Evolutionary conservation across 1,140 invertebrate species (phyloP).

Genomic region (Atta colombica): DNA sequence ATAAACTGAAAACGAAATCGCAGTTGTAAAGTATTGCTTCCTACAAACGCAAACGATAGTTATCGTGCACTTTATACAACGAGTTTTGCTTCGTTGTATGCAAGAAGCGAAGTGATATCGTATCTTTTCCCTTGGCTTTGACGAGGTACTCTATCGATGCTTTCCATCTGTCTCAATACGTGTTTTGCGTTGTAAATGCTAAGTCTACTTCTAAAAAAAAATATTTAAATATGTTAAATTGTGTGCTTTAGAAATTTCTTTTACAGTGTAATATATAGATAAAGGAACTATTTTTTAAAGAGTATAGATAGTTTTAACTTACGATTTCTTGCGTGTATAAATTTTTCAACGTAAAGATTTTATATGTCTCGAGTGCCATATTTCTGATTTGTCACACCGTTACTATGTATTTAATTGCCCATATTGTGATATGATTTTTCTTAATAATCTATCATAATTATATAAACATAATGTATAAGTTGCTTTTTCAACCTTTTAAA

Average conservation of each 20-base stretch:
- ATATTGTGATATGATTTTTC: constrained; percentile 31
- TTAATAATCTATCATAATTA: constrained; percentile 64
- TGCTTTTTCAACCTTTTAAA: constrained; percentile 57
- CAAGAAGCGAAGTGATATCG: constrained; percentile 37
- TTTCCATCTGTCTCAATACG: constrained; percentile 37
- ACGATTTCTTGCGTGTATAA: too few relatives aligned
- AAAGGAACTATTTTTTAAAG: too few relatives aligned
- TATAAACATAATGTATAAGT: constrained; percentile 49
- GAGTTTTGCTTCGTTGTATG: constrained; percentile 49
- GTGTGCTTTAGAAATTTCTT: background rate
- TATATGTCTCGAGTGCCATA: background rate
- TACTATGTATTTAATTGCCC: background rate
- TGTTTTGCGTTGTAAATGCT: constrained; percentile 8
- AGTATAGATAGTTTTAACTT: too few relatives aligned
- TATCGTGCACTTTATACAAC: constrained; percentile 64
- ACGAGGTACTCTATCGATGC: constrained; percentile 43
- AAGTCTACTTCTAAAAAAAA: background rate
- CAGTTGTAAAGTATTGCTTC: constrained; percentile 15
- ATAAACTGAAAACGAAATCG: constrained; percentile 39
- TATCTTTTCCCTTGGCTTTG: constrained; percentile 55
- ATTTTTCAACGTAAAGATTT: background rate
- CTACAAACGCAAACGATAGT: constrained; percentile 38
- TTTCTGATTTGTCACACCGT: background rate
- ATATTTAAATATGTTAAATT: background rate
- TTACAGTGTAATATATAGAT: background rate